phyloP scores from a whole-genome alignment of 2,888 invertebrate genomes.

The Trachelus tabidus region DNA sequence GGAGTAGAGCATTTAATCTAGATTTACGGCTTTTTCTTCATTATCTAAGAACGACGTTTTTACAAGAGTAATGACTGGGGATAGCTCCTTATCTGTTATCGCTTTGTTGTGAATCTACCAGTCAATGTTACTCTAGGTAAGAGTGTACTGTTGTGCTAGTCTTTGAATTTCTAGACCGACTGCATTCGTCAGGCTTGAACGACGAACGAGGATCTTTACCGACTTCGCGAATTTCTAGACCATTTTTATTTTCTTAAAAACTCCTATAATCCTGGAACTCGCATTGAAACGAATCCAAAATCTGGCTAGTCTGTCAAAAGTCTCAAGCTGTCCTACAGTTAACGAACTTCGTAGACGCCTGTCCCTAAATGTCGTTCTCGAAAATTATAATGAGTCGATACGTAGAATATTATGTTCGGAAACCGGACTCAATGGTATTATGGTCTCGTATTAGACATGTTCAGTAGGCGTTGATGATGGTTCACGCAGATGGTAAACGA shows the following conservation, averaged over 20 bases:
- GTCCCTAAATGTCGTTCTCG: neutral
- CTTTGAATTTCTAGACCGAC: neutral
- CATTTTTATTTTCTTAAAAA: neutral
- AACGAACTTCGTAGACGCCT: neutral
- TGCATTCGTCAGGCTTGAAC: neutral
- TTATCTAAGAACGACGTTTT: neutral
- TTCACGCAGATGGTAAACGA: conserved; percentile 43
- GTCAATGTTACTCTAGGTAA: neutral
- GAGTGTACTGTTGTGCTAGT: neutral
- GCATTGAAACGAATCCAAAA: neutral
- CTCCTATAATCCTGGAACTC: neutral
- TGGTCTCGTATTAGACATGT: neutral
- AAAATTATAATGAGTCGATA: neutral
- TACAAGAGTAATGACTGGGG: neutral
- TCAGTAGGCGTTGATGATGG: neutral
- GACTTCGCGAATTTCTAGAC: neutral
- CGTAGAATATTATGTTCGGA: neutral
- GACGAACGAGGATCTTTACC: neutral
- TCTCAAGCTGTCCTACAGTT: neutral
- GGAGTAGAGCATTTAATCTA: neutral
- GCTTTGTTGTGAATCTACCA: neutral
- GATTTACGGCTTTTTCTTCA: neutral
- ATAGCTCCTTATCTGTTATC: neutral
- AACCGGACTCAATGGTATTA: neutral
- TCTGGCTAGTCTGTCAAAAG: neutral